Evolutionary conservation across 1,140 invertebrate species (phyloP).

Genomic region (Drosophila ambigua): DNA sequence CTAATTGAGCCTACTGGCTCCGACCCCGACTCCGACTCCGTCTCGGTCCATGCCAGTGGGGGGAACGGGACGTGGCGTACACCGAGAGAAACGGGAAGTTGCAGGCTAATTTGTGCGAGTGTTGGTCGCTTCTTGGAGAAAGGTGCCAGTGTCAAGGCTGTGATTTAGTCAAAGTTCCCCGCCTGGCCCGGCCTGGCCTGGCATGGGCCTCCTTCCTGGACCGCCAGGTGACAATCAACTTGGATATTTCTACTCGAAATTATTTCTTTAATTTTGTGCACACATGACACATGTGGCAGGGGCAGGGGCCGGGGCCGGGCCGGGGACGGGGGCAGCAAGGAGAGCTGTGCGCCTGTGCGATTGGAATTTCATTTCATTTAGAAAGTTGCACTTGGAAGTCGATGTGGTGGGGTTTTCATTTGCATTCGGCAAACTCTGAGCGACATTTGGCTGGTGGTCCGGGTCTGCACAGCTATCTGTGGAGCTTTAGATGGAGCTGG

Average conservation of each 20-base stretch:
- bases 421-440: slow-evolving; percentile 69
- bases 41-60: neutral
- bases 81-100: neutral
- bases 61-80: slow-evolving; percentile 18
- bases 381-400: slow-evolving; percentile 69
- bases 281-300: slow-evolving; percentile 38
- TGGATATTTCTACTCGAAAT: slow-evolving; percentile 72
- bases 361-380: slow-evolving; percentile 70
- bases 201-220: slow-evolving; percentile 4
- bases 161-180: slow-evolving; percentile 49
- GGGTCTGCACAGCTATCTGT: slow-evolving; percentile 10
- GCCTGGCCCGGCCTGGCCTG: neutral
- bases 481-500: neutral
- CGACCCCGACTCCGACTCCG: slow-evolving; percentile 1
- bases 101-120: neutral
- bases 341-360: slow-evolving; percentile 31
- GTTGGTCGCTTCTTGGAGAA: slow-evolving; percentile 56
- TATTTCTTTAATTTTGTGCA: slow-evolving; percentile 79
- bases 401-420: slow-evolving; percentile 53
- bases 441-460: slow-evolving; percentile 38
- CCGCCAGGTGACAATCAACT: slow-evolving; percentile 75
- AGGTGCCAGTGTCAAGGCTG: slow-evolving; percentile 55
- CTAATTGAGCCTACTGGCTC: slow-evolving; percentile 65
- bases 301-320: slow-evolving; percentile 1
- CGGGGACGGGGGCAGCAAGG: neutral